Evolutionary conservation across 2,888 invertebrate species (phyloP).

Genomic region (Marronus borbonicus): DNA sequence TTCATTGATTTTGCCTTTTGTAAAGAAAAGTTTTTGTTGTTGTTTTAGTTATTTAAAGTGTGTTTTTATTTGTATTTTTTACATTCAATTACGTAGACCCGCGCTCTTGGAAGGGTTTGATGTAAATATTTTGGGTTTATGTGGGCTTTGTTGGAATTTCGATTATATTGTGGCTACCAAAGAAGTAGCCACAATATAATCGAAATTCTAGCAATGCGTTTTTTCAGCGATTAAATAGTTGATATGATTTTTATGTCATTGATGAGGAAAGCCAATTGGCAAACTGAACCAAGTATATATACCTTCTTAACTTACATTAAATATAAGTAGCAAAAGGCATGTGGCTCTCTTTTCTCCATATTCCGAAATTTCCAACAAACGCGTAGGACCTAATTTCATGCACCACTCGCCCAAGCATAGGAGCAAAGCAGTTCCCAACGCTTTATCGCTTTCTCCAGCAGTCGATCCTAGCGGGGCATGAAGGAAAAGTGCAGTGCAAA

Average conservation of each 20-base stretch:
- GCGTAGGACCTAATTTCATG: conserved; percentile 83
- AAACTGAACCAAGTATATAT: too few species aligned
- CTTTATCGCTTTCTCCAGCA: conserved; percentile 77
- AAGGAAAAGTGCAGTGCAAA: conserved; percentile 70
- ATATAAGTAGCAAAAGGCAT: conserved; percentile 77
- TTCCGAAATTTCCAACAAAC: conserved; percentile 74
- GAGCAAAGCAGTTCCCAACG: conserved; percentile 85
- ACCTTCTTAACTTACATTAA: conserved; percentile 74
- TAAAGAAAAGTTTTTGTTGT: too few species aligned
- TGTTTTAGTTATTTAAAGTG: too few species aligned
- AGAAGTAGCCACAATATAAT: too few species aligned
- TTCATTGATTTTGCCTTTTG: too few species aligned
- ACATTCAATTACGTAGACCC: too few species aligned
- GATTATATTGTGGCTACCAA: too few species aligned
- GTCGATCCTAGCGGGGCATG: conserved; percentile 71
- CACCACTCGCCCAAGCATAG: conserved; percentile 96
- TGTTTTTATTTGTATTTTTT: too few species aligned
- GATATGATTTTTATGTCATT: too few species aligned
- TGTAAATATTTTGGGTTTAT: too few species aligned
- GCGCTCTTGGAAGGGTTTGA: too few species aligned
- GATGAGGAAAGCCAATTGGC: not conserved
- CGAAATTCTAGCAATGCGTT: not conserved
- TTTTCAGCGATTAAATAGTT: not conserved
- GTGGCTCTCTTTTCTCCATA: conserved; percentile 70
- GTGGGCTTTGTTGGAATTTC: too few species aligned